These are phyloP conservation scores for Merluccius polli DNA, from an alignment of 2,797 vertebrate genomes.

Conservation along the genomic window DNA sequence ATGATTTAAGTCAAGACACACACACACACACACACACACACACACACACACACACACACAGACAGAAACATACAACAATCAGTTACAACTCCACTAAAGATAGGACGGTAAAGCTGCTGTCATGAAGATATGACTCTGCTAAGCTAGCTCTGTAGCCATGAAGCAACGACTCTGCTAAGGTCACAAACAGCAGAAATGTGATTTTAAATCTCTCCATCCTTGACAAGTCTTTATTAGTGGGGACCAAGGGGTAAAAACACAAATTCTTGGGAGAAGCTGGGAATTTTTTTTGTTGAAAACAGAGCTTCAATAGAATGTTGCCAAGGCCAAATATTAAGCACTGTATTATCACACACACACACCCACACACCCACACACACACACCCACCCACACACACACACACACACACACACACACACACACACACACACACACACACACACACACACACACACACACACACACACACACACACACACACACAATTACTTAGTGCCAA, in stretches of 20 bases:
- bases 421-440: too few relatives aligned
- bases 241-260: slow-evolving; percentile 23
- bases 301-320: slow-evolving; percentile 4
- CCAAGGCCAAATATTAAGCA: slow-evolving; percentile 32
- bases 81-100: too few relatives aligned
- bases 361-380: too few relatives aligned
- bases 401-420: not conserved
- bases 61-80: too few relatives aligned
- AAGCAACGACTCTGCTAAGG: not conserved
- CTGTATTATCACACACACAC: not conserved
- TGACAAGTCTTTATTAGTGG: slow-evolving; percentile 2
- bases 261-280: slow-evolving; percentile 30
- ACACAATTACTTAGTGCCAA: slow-evolving; percentile 5
- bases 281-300: slow-evolving; percentile 15
- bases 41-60: too few relatives aligned
- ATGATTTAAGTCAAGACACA: too few relatives aligned
- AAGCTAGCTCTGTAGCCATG: too few relatives aligned
- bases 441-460: slow-evolving; percentile 11
- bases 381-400: slow-evolving; percentile 10
- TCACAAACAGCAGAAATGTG: not conserved
- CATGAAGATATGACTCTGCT: too few relatives aligned
- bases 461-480: not conserved
- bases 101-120: too few relatives aligned
- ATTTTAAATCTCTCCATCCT: slow-evolving; percentile 14
- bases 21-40: too few relatives aligned